Conservation (phyloP, 2,888 invertebrate species). For the Aspidiotus rigidus region DNA sequence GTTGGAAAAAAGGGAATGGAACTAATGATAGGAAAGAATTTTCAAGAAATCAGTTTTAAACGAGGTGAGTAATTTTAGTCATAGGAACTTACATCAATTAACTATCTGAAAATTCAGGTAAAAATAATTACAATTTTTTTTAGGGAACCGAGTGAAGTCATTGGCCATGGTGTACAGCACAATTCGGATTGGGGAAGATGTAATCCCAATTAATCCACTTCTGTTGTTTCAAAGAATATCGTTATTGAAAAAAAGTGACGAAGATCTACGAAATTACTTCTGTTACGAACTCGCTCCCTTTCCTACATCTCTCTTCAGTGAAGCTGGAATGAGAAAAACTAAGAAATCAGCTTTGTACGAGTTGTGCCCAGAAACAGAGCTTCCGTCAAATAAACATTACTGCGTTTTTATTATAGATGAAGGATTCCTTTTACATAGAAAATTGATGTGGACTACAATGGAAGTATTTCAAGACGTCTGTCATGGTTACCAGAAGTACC, state of each 20-base stretch:
- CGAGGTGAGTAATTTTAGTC: not conserved
- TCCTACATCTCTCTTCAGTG: constrained; percentile 34
- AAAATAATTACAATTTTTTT: not conserved
- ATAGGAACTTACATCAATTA: no score
- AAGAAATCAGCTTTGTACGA: no score
- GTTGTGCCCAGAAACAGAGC: no score
- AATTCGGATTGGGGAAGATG: not conserved
- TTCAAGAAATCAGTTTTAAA: constrained; percentile 8
- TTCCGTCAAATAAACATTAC: no score
- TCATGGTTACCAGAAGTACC: not conserved
- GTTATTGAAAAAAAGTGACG: not conserved
- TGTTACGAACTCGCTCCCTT: not conserved
- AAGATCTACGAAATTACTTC: constrained; percentile 7
- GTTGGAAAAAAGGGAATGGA: not conserved
- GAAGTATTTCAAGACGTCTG: not conserved
- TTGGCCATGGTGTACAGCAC: constrained; percentile 1
- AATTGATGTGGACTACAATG: no score
- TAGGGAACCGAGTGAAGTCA: constrained; percentile 9
- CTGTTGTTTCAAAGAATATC: not conserved
- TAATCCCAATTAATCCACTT: not conserved
- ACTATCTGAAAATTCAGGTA: no score
- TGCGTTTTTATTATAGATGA: no score
- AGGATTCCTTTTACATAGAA: no score
- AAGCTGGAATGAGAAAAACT: constrained; percentile 37
- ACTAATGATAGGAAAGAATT: not conserved